Conservation (phyloP, 2,797 vertebrate genomes). For the Cheracebus regulus region DNA sequence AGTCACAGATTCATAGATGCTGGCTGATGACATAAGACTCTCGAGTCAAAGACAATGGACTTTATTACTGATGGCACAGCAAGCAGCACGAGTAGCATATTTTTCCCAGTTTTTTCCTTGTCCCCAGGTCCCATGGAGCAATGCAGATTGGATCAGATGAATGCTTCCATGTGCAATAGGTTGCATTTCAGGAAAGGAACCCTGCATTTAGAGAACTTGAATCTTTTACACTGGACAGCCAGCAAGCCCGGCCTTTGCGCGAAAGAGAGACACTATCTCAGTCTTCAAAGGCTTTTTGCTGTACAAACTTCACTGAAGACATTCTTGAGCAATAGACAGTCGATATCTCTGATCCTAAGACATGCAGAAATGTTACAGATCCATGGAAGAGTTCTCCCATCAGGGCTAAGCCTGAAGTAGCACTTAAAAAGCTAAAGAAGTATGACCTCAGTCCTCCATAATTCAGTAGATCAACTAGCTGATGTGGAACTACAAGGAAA, state of each 20-base stretch:
- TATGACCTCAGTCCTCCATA: not conserved
- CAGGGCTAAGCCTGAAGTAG: not conserved
- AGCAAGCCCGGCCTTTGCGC: not conserved
- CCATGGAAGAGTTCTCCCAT: not conserved
- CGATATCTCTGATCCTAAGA: not conserved
- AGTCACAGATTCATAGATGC: not conserved
- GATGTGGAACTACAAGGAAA: not conserved
- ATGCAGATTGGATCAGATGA: not conserved
- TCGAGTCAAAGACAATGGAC: not conserved
- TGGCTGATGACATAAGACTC: not conserved
- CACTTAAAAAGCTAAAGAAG: not conserved
- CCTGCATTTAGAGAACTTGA: not conserved
- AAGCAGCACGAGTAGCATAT: not conserved
- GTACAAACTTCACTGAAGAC: not conserved
- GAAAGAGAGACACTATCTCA: not conserved
- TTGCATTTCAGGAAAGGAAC: not conserved
- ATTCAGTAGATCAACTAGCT: constrained; percentile 34
- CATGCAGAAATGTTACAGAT: not conserved
- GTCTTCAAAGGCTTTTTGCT: constrained; percentile 18
- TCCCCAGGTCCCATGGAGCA: not conserved
- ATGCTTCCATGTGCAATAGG: not conserved
- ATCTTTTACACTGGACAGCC: not conserved
- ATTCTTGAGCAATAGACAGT: not conserved
- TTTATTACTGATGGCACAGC: not conserved
- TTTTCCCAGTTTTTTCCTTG: not conserved